Evolutionary conservation across 2,113 vertebrate species (phyloP).

Genomic region (Semicossyphus pulcher): DNA sequence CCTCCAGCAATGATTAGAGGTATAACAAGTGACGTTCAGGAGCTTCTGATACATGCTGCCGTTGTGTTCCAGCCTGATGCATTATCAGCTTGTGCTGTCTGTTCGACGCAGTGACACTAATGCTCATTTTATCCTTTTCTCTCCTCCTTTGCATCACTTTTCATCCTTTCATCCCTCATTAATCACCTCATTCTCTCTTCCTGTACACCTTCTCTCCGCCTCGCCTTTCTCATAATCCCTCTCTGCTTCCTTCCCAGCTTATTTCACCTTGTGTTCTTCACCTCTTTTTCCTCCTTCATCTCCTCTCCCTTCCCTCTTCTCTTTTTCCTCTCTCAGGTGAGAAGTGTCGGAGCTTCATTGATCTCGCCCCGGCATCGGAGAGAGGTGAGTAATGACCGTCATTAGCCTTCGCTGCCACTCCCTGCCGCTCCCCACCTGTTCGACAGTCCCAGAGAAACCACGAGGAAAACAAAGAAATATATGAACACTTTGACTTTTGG

Average conservation of each 20-base stretch:
- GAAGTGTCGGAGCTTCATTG: constrained; percentile 98
- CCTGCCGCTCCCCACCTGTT: constrained; percentile 65
- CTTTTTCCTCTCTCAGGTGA: constrained; percentile 87
- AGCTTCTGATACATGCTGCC: neutral
- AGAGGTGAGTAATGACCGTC: constrained; percentile 90
- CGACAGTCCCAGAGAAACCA: constrained; percentile 8
- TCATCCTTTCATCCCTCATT: constrained; percentile 1
- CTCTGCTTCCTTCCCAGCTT: constrained; percentile 32
- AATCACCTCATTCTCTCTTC: constrained; percentile 21
- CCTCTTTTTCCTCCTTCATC: constrained; percentile 34
- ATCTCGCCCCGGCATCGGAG: constrained; percentile 96
- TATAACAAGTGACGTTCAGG: neutral
- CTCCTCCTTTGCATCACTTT: neutral
- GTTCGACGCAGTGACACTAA: constrained; percentile 32
- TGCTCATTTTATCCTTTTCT: constrained; percentile 20
- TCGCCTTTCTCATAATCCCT: neutral
- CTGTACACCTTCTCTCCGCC: neutral
- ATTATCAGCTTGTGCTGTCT: neutral
- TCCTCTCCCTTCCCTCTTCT: constrained; percentile 17
- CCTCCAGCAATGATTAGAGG: neutral
- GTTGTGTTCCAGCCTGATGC: neutral
- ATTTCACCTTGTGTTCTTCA: constrained; percentile 52
- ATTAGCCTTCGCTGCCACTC: constrained; percentile 55
- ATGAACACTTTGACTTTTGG: too few relatives aligned
- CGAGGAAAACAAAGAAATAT: neutral